These are phyloP conservation scores for Empis stercorea DNA, from an alignment of 2,888 invertebrate genomes.

Conservation along the genomic window DNA sequence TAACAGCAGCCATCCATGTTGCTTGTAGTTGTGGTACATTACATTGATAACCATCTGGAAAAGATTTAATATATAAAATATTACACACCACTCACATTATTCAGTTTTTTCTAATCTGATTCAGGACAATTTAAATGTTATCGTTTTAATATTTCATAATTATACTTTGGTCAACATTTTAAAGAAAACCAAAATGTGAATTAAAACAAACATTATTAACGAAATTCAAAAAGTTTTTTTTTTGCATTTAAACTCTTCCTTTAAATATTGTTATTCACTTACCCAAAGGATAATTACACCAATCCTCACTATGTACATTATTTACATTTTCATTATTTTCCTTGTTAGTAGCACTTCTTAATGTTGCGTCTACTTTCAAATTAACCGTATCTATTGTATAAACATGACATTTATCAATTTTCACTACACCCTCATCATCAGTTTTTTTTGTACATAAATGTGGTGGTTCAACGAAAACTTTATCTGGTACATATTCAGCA, in stretches of 20 bases:
- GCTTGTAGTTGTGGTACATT: constrained; percentile 44
- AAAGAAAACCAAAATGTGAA: no score
- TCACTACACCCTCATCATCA: constrained; percentile 18
- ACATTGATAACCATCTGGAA: constrained; percentile 44
- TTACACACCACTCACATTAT: no score
- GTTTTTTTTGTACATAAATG: constrained; percentile 43
- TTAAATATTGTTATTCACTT: constrained; percentile 18
- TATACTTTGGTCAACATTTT: no score
- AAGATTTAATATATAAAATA: not conserved
- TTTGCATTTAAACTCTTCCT: no score
- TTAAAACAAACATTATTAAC: no score
- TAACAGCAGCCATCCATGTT: constrained; percentile 27
- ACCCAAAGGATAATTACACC: constrained; percentile 57
- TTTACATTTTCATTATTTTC: constrained; percentile 28
- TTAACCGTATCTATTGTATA: constrained; percentile 43
- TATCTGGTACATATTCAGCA: constrained; percentile 19
- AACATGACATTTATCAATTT: constrained; percentile 44
- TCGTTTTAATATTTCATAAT: no score
- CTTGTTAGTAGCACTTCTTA: constrained; percentile 38
- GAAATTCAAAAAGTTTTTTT: no score
- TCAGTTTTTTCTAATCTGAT: no score
- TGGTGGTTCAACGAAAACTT: constrained; percentile 38
- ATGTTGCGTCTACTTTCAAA: constrained; percentile 40
- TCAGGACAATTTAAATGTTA: no score
- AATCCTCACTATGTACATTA: constrained; percentile 36